Evolutionary conservation across 2,888 invertebrate species (phyloP).

Genomic region (Oligia latruncula): DNA sequence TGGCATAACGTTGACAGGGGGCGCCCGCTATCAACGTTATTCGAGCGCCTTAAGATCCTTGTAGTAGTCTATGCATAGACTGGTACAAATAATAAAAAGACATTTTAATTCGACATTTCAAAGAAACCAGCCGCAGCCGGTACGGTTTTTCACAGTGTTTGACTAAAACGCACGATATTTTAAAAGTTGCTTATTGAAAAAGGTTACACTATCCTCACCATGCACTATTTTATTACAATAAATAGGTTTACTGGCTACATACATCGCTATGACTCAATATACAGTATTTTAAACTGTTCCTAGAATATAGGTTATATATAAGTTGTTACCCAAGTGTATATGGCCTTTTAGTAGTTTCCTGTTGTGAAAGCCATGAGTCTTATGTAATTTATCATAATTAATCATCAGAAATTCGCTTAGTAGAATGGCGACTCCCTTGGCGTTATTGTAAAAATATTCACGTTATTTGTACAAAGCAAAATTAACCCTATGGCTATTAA

Average conservation of each 20-base stretch:
- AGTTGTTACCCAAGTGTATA: not conserved
- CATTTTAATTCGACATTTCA: not conserved
- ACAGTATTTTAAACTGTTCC: not conserved
- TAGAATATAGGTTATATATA: too few relatives aligned
- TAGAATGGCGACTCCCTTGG: not conserved
- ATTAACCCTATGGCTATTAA: not conserved
- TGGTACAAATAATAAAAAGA: conserved; percentile 9
- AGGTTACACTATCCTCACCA: not conserved
- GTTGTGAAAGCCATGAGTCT: not conserved
- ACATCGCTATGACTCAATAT: not conserved
- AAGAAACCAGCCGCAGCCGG: not conserved
- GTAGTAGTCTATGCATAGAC: not conserved
- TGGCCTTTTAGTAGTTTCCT: not conserved
- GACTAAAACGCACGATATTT: not conserved
- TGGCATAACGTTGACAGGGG: too few relatives aligned
- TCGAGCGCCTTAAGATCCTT: not conserved
- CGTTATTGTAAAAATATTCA: not conserved
- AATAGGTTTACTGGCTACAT: not conserved
- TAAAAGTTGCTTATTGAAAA: not conserved
- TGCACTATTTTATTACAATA: conserved; percentile 8
- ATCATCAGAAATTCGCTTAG: not conserved
- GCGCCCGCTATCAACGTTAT: too few relatives aligned
- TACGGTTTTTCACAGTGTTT: conserved; percentile 11
- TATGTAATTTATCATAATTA: not conserved
- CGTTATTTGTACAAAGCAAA: not conserved